Conservation (phyloP, 2,113 vertebrate genomes). For the Gasterosteus nipponicus region DNA sequence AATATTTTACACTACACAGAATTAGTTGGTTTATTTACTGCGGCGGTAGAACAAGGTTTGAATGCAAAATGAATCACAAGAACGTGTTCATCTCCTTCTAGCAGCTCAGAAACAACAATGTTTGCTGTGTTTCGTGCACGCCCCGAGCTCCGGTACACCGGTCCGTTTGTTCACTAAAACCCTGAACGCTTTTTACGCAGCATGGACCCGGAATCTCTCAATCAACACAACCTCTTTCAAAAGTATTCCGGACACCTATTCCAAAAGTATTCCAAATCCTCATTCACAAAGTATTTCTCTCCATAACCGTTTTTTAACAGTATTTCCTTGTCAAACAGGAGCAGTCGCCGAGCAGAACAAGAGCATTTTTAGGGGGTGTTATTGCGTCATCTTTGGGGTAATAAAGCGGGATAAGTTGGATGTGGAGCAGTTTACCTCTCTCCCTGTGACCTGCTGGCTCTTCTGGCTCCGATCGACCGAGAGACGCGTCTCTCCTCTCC, state of each 20-base stretch:
- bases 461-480: neutral
- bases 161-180: too few relatives aligned
- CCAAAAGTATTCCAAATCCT: too few relatives aligned
- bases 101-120: neutral
- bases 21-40: neutral
- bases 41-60: neutral
- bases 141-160: conserved; percentile 1
- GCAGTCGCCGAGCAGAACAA: too few relatives aligned
- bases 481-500: neutral
- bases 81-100: neutral
- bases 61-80: neutral
- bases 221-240: neutral
- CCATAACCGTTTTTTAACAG: too few relatives aligned
- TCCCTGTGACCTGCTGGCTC: neutral
- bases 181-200: too few relatives aligned
- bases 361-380: too few relatives aligned
- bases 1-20: neutral
- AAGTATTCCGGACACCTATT: too few relatives aligned
- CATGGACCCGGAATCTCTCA: too few relatives aligned
- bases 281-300: neutral
- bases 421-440: neutral
- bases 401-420: too few relatives aligned
- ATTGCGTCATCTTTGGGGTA: neutral
- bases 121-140: neutral
- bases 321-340: too few relatives aligned